Evolutionary conservation across 2,113 vertebrate species (phyloP).

Genomic region (Mirounga angustirostris): DNA sequence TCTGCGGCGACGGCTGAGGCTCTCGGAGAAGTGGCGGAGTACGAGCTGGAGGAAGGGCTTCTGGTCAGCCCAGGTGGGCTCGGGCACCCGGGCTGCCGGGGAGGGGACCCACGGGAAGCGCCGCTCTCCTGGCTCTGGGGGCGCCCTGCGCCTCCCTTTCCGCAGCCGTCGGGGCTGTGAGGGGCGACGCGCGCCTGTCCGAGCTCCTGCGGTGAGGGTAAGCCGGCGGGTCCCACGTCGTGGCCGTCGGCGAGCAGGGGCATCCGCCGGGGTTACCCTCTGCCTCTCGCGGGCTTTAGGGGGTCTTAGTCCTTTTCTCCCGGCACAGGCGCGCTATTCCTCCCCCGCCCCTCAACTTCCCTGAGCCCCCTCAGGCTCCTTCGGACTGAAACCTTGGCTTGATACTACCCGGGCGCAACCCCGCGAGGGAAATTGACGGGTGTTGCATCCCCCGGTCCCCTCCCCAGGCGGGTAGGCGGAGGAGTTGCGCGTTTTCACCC

Average conservation of each 20-base stretch:
- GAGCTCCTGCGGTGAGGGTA: not conserved
- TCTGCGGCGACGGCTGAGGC: conserved; percentile 11
- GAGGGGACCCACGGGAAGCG: not conserved
- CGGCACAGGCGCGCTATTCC: not conserved
- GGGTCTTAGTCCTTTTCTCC: not conserved
- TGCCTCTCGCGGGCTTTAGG: not conserved
- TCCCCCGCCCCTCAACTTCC: not conserved
- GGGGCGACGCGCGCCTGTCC: not conserved
- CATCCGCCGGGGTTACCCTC: not conserved
- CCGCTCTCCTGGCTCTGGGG: not conserved
- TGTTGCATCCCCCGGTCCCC: not conserved
- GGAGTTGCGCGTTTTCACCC: not conserved
- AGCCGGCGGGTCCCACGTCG: not conserved
- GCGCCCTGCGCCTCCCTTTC: conserved; percentile 36
- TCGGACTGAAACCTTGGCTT: not conserved
- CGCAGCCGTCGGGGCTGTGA: not conserved
- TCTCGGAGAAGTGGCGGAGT: conserved; percentile 45
- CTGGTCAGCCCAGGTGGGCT: conserved; percentile 71
- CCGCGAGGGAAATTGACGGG: not conserved
- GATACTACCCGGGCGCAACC: not conserved
- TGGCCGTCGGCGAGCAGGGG: not conserved
- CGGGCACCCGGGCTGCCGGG: not conserved
- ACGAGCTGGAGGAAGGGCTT: conserved; percentile 37
- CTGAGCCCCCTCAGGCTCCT: not conserved
- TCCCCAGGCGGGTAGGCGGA: not conserved